phyloP scores from a whole-genome alignment of 1,140 invertebrate species.

The Saccostrea echinata region DNA sequence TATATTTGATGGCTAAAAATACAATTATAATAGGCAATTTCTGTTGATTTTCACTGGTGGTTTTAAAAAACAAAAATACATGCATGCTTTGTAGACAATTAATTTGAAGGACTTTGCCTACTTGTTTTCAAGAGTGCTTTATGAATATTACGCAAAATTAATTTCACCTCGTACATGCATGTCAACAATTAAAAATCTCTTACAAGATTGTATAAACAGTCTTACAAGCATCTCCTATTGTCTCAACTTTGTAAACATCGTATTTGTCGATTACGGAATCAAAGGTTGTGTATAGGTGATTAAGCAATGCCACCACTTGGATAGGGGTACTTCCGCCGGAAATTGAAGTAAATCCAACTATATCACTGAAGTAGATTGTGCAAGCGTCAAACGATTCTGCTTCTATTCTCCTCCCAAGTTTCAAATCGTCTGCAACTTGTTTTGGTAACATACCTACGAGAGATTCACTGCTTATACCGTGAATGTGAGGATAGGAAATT shows the following conservation, averaged over 20 bases:
- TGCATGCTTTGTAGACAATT: too few species aligned
- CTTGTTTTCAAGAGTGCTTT: too few species aligned
- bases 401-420: slow-evolving; percentile 91
- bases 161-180: too few species aligned
- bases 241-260: slow-evolving; percentile 69
- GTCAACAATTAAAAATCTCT: too few species aligned
- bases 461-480: background rate
- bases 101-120: too few species aligned
- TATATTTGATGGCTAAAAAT: too few species aligned
- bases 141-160: too few species aligned
- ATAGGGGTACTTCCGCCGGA: slow-evolving; percentile 92
- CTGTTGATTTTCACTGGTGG: too few species aligned
- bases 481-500: background rate
- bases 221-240: slow-evolving; percentile 93
- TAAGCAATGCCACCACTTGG: slow-evolving; percentile 84
- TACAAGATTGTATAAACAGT: background rate
- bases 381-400: slow-evolving; percentile 93
- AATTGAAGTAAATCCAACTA: slow-evolving; percentile 88
- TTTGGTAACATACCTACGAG: slow-evolving; percentile 79
- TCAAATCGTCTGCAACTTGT: slow-evolving; percentile 85
- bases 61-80: too few species aligned
- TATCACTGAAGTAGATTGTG: slow-evolving; percentile 93
- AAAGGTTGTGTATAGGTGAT: slow-evolving; percentile 67
- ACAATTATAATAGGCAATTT: too few species aligned
- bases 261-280: slow-evolving; percentile 67